Evolutionary conservation across 2,797 vertebrate genomes (phyloP).

Genomic region (Myotis pilosus): DNA sequence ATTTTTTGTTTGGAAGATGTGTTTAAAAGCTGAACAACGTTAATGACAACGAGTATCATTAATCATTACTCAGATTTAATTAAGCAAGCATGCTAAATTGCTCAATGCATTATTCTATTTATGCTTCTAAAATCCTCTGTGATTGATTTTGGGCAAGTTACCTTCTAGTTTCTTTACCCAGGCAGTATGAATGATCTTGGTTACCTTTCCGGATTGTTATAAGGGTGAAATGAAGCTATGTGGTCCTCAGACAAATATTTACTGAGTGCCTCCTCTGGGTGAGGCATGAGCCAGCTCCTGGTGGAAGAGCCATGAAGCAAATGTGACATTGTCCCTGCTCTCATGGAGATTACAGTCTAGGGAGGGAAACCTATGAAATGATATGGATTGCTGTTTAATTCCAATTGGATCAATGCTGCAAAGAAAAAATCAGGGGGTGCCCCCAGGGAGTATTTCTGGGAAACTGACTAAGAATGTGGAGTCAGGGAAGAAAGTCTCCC

Average conservation of each 20-base stretch:
- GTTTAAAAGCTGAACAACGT: conserved; percentile 47
- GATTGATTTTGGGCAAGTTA: conserved; percentile 20
- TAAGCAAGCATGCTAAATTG: conserved; percentile 48
- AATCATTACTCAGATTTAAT: conserved; percentile 66
- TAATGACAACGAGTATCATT: conserved; percentile 50
- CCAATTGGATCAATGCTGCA: neutral
- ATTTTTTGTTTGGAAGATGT: neutral
- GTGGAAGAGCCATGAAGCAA: neutral
- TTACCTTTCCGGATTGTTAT: neutral
- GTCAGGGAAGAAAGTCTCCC: neutral
- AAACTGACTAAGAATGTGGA: neutral
- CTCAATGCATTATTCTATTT: conserved; percentile 38
- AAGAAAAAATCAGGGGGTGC: neutral
- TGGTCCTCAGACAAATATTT: neutral
- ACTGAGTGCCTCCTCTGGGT: neutral
- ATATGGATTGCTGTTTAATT: neutral
- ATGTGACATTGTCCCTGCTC: neutral
- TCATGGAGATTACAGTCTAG: neutral
- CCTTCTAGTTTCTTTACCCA: conserved; percentile 13
- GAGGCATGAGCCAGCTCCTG: neutral
- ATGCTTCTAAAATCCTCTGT: conserved; percentile 9
- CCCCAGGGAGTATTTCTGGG: neutral
- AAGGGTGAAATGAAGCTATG: neutral
- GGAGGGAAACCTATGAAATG: neutral
- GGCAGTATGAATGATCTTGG: neutral